These are phyloP conservation scores for Biston stratarius DNA, from an alignment of 2,888 invertebrate genomes.

Conservation along the genomic window DNA sequence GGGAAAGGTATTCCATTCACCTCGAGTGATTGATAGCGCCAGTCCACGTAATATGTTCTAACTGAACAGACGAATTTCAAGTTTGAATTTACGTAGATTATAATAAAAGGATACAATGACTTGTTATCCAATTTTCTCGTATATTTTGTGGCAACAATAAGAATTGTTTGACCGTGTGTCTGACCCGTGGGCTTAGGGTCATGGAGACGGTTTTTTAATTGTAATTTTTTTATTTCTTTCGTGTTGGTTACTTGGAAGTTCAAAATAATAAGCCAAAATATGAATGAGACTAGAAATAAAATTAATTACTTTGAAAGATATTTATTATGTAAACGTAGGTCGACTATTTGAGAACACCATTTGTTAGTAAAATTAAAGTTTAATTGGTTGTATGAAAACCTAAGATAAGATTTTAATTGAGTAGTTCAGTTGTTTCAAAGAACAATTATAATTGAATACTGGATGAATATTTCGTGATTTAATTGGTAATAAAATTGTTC, in stretches of 20 bases:
- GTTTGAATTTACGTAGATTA: slow-evolving; percentile 1
- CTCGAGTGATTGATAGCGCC: slow-evolving; percentile 20
- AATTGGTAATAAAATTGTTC: no score
- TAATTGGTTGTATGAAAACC: background rate
- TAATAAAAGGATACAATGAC: background rate
- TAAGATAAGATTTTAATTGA: background rate
- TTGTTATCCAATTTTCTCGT: background rate
- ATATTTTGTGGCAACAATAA: no score
- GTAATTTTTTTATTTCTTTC: no score
- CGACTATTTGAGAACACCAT: background rate
- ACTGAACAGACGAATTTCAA: slow-evolving; percentile 9
- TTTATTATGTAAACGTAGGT: background rate
- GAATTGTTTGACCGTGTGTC: background rate
- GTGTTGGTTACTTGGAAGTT: no score
- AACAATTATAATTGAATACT: background rate
- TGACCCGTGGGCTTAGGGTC: no score
- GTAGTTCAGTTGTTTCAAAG: background rate
- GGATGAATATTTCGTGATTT: no score
- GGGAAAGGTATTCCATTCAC: slow-evolving; percentile 20
- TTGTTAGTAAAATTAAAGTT: slow-evolving; percentile 4
- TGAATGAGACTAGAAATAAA: no score
- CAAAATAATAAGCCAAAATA: no score
- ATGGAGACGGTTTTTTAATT: no score
- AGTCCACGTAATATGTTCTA: background rate
- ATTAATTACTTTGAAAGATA: no score